Conservation (phyloP, 2,797 vertebrate genomes). For the Vireo griseus region DNA sequence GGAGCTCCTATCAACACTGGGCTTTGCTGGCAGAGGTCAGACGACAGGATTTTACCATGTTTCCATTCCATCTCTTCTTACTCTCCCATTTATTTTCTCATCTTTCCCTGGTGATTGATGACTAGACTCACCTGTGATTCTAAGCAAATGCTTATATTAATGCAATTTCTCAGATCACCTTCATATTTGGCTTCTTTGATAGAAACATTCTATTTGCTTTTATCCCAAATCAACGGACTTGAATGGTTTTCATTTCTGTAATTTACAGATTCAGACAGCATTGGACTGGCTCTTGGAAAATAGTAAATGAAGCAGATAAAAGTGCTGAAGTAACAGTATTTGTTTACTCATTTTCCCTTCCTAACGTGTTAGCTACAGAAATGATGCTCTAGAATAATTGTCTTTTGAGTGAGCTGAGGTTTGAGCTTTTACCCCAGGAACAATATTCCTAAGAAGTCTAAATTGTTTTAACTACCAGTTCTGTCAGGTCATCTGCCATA, state of each 20-base stretch:
- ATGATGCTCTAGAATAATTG: background rate
- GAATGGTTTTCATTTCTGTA: constrained; percentile 10
- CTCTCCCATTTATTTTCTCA: background rate
- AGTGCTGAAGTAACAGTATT: background rate
- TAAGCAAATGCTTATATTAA: background rate
- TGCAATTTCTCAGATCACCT: constrained; percentile 3
- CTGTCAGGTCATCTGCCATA: background rate
- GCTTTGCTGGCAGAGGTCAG: background rate
- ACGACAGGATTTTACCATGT: background rate
- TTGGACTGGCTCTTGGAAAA: constrained; percentile 1
- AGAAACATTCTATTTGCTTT: background rate
- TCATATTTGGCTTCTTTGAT: constrained; percentile 17
- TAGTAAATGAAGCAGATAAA: background rate
- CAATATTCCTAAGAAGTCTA: background rate
- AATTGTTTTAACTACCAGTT: background rate
- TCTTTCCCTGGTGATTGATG: background rate
- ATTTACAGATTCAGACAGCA: background rate
- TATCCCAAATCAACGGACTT: background rate
- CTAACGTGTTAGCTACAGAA: background rate
- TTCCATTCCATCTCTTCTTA: background rate
- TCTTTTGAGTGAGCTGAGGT: background rate
- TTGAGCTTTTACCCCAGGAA: constrained; percentile 17
- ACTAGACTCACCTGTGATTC: background rate
- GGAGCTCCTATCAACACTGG: background rate
- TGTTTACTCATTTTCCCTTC: background rate